phyloP scores from a whole-genome alignment of 2,797 vertebrate genomes.

The Trematomus bernacchii region DNA sequence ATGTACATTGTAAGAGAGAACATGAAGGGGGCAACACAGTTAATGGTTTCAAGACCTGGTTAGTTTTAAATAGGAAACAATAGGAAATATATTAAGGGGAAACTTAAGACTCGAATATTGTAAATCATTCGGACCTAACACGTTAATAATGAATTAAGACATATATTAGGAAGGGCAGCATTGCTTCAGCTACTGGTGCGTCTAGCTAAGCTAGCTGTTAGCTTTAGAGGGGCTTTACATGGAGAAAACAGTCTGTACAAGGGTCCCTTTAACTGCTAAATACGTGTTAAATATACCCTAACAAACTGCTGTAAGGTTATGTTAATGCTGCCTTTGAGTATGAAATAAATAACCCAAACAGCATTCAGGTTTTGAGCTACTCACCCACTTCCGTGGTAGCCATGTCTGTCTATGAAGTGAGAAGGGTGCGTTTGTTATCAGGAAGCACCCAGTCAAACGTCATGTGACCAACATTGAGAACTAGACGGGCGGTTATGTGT shows the following conservation, averaged over 20 bases:
- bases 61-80: not conserved
- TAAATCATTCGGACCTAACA: not conserved
- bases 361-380: slow-evolving; percentile 35
- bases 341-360: not conserved
- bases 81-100: too few relatives aligned
- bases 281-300: not conserved
- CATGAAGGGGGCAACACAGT: not conserved
- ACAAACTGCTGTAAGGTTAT: not conserved
- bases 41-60: not conserved
- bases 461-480: slow-evolving; percentile 26
- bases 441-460: rapidly evolving
- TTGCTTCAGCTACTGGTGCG: not conserved
- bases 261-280: rapidly evolving
- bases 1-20: not conserved
- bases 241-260: not conserved
- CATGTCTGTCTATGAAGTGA: slow-evolving; percentile 69
- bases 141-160: not conserved
- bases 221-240: slow-evolving; percentile 29
- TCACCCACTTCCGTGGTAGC: slow-evolving; percentile 84
- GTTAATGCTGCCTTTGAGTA: not conserved
- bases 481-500: rapidly evolving
- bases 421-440: slow-evolving; percentile 33
- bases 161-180: not conserved
- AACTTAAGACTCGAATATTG: not conserved
- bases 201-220: slow-evolving; percentile 53